A percentile compares a stretch with the other conserved stretches of the same genome.
Evolutionary conservation across 2,797 vertebrate genomes (phyloP).

Genomic region (Tadarida brasiliensis): DNA sequence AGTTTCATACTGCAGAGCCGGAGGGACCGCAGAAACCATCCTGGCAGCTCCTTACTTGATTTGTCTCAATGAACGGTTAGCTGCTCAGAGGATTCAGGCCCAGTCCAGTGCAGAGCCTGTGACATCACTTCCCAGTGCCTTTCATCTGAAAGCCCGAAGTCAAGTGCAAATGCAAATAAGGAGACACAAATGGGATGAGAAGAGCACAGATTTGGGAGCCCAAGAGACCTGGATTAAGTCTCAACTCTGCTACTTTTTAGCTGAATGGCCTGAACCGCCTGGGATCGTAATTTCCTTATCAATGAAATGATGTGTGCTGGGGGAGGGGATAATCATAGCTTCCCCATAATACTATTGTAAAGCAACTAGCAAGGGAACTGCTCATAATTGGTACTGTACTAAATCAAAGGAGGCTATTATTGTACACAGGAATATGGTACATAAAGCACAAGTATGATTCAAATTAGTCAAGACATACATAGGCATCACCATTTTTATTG

Average conservation of each 20-base stretch:
- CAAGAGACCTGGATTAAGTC: neutral
- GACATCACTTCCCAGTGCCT: neutral
- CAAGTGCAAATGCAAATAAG: neutral
- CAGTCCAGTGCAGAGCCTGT: neutral
- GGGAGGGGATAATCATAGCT: neutral
- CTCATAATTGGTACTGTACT: neutral
- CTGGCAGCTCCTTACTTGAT: neutral
- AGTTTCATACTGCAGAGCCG: neutral
- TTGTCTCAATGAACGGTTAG: neutral
- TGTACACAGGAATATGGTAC: neutral
- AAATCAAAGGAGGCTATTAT: neutral
- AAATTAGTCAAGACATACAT: neutral
- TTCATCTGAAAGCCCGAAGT: conserved; percentile 4
- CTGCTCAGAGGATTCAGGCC: neutral
- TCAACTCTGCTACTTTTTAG: conserved; percentile 18
- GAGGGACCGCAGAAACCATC: neutral
- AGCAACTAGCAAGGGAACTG: neutral
- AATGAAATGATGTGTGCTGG: conserved; percentile 16
- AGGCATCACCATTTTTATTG: neutral
- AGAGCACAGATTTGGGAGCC: conserved; percentile 12
- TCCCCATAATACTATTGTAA: neutral
- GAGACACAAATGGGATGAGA: neutral
- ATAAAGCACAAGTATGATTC: neutral
- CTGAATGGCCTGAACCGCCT: conserved; percentile 6
- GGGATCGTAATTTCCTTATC: conserved; percentile 41